phyloP scores from a whole-genome alignment of 2,888 invertebrate species.

The Caradrina kadenii region DNA sequence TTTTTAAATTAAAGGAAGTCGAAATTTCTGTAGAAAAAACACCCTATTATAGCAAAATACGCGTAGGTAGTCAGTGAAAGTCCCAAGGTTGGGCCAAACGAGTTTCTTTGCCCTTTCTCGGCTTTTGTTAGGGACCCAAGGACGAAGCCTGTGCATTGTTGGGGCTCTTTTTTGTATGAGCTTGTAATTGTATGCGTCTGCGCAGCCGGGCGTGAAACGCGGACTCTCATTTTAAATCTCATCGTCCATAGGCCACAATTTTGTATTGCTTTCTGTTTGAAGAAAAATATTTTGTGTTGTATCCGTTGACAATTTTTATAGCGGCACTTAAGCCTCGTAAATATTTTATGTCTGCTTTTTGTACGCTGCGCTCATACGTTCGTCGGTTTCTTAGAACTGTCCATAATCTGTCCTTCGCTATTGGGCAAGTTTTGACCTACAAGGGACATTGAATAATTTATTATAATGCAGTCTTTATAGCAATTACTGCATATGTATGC shows the following conservation, averaged over 20 bases:
- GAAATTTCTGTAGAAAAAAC: conserved; percentile 42
- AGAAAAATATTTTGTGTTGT: conserved; percentile 56
- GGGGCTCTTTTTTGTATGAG: conserved; percentile 83
- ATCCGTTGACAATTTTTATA: conserved; percentile 71
- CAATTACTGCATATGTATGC: conserved; percentile 21
- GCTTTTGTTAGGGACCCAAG: conserved; percentile 89
- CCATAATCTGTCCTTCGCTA: conserved; percentile 34
- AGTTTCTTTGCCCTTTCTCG: conserved; percentile 90
- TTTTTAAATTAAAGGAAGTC: conserved; percentile 51
- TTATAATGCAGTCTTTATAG: conserved; percentile 26
- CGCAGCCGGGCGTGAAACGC: conserved; percentile 82
- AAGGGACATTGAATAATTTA: conserved; percentile 48
- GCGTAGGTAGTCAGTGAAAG: conserved; percentile 89
- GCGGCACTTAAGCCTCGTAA: conserved; percentile 71
- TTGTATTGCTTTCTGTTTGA: conserved; percentile 58
- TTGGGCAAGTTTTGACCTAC: conserved; percentile 49
- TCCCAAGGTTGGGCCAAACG: conserved; percentile 87
- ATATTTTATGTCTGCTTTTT: conserved; percentile 73
- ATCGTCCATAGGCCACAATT: conserved; percentile 76
- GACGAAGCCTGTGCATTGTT: conserved; percentile 87
- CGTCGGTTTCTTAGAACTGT: conserved; percentile 65
- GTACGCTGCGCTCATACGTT: conserved; percentile 54
- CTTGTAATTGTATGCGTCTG: conserved; percentile 88
- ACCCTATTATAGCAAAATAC: conserved; percentile 72
- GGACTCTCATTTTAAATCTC: conserved; percentile 77